These are phyloP conservation scores for Pollenia griseotomentosa DNA, from an alignment of 2,888 invertebrate species.

Conservation along the genomic window DNA sequence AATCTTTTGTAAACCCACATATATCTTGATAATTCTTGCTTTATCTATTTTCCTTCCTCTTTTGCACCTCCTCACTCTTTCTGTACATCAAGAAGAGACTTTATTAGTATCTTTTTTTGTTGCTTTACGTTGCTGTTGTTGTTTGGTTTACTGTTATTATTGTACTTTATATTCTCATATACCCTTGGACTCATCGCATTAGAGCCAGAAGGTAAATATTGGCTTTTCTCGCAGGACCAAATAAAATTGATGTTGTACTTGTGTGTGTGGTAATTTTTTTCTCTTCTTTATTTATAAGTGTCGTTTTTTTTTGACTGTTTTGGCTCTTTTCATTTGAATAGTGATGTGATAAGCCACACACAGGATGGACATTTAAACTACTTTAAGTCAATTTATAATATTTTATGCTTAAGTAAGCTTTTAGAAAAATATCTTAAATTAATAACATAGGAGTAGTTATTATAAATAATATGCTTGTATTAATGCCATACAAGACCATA, in stretches of 20 bases:
- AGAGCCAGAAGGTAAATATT: slow-evolving; percentile 37
- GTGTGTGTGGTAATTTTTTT: neutral
- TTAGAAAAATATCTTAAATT: slow-evolving; percentile 2
- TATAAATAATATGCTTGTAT: neutral
- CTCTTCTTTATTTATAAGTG: neutral
- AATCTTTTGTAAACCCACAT: slow-evolving; percentile 8
- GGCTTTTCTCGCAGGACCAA: slow-evolving; percentile 17
- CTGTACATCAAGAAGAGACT: neutral
- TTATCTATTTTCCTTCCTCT: neutral
- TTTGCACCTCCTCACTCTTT: too few relatives aligned
- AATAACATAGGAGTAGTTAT: slow-evolving; percentile 4
- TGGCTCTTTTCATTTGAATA: neutral
- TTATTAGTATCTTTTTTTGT: slow-evolving; percentile 30
- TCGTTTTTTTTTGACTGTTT: neutral
- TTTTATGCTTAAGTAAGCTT: slow-evolving; percentile 27
- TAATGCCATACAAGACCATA: too few relatives aligned
- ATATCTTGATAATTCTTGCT: slow-evolving; percentile 12
- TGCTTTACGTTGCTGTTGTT: slow-evolving; percentile 3
- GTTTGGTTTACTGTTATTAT: slow-evolving; percentile 32
- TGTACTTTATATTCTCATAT: slow-evolving; percentile 34
- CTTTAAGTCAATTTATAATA: slow-evolving; percentile 24
- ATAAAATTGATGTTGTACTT: slow-evolving; percentile 21
- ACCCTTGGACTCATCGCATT: slow-evolving; percentile 10
- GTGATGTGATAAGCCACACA: neutral
- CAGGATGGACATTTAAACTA: slow-evolving; percentile 11